Evolutionary conservation across 2,113 vertebrate genomes (phyloP).

Genomic region (Leptobrachium leishanense): DNA sequence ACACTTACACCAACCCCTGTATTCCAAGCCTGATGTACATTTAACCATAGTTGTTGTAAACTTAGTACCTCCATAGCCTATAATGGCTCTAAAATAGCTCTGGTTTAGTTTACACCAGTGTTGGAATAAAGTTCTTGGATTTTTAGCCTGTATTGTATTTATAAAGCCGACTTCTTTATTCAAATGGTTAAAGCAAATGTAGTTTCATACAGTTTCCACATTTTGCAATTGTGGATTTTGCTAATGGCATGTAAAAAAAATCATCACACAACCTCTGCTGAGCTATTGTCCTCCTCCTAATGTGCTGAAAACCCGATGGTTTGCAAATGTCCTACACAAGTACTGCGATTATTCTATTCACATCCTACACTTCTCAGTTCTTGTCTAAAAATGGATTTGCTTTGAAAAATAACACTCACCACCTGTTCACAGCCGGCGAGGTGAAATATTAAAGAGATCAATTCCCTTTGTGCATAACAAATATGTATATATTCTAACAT

Average conservation of each 20-base stretch:
- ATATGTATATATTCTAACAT: not conserved
- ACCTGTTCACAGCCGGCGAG: not conserved
- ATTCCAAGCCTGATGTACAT: no score
- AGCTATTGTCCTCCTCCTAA: not conserved
- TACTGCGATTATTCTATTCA: not conserved
- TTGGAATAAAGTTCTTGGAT: no score
- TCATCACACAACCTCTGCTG: not conserved
- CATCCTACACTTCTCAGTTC: conserved; percentile 1
- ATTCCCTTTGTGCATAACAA: not conserved
- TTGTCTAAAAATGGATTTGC: conserved; percentile 5
- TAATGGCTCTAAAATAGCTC: no score
- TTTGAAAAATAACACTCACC: not conserved
- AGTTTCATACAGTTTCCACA: not conserved
- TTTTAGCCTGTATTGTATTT: no score
- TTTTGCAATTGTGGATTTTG: not conserved
- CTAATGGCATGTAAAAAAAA: not conserved
- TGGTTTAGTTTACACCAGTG: no score
- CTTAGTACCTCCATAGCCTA: no score
- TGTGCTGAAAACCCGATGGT: not conserved
- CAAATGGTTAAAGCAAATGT: not conserved
- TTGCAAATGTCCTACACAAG: conserved; percentile 1
- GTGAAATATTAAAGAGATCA: conserved; percentile 6
- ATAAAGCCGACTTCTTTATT: not conserved
- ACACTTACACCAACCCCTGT: no score
- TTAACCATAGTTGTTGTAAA: no score